A percentile compares a stretch with the other conserved stretches of the same genome.
phyloP scores from a whole-genome alignment of 1,140 invertebrate species.

The Cephus cinctus region DNA sequence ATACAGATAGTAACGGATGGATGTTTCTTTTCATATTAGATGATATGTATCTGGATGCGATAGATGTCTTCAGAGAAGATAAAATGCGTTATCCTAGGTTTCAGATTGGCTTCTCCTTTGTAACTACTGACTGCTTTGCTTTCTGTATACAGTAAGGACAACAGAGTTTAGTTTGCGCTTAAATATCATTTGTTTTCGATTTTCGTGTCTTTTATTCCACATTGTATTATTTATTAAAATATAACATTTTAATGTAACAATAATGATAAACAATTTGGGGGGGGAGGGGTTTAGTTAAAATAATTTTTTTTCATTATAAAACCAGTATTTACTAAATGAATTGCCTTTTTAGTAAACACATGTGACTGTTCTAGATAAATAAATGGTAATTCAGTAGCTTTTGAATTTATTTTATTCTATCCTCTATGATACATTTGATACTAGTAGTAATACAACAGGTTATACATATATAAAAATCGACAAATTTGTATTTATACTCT shows the following conservation, averaged over 20 bases:
- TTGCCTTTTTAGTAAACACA: constrained; percentile 31
- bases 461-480: too few relatives aligned
- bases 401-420: too few relatives aligned
- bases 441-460: too few relatives aligned
- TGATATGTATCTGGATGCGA: constrained; percentile 62
- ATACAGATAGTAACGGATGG: constrained; percentile 50
- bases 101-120: constrained; percentile 41
- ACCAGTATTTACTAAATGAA: constrained; percentile 39
- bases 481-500: too few relatives aligned
- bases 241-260: constrained; percentile 3
- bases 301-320: constrained; percentile 26
- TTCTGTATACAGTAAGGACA: constrained; percentile 28
- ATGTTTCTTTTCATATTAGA: constrained; percentile 50
- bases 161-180: constrained; percentile 15
- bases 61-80: constrained; percentile 60
- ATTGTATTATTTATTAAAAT: constrained; percentile 46
- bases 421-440: too few relatives aligned
- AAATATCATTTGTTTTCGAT: constrained; percentile 33
- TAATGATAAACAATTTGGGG: constrained; percentile 21
- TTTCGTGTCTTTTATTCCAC: constrained; percentile 47
- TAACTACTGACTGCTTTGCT: constrained; percentile 27
- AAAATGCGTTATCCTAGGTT: constrained; percentile 36
- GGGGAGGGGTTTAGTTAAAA: constrained; percentile 25
- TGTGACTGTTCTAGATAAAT: constrained; percentile 52
- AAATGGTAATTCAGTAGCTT: constrained; percentile 31